These are phyloP conservation scores for Chondrosia reniformis DNA, from an alignment of 37 sponge, comb jelly and placozoan species.

Conservation along the genomic window DNA sequence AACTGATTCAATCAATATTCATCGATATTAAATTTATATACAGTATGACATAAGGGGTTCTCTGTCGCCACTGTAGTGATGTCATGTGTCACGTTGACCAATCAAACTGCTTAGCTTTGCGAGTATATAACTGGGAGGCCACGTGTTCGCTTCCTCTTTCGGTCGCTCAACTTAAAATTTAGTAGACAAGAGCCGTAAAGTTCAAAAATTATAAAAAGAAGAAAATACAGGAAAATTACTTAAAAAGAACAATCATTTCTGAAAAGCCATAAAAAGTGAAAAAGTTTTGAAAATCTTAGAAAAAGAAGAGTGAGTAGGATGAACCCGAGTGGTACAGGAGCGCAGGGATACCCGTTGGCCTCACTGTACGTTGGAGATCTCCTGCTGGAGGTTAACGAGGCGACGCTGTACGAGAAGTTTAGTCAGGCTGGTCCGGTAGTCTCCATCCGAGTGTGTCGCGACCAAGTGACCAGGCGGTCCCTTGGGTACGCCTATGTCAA, in stretches of 20 bases:
- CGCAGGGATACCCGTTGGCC: slow-evolving; percentile 67
- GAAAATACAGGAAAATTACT: not conserved
- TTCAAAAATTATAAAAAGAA: slow-evolving; percentile 3
- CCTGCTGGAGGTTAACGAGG: slow-evolving; percentile 88
- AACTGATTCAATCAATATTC: not conserved
- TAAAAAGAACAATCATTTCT: not conserved
- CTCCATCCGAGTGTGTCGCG: slow-evolving; percentile 98
- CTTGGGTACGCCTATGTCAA: slow-evolving; percentile 99
- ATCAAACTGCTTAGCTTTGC: too few relatives aligned
- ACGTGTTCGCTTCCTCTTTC: too few relatives aligned
- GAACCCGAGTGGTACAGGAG: not conserved
- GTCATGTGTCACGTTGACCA: not conserved
- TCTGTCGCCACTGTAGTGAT: not conserved
- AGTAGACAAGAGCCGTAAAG: too few relatives aligned
- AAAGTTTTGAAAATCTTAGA: not conserved
- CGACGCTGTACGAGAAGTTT: slow-evolving; percentile 96
- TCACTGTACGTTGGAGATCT: slow-evolving; percentile 99
- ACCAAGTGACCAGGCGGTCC: slow-evolving; percentile 88
- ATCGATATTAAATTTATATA: not conserved
- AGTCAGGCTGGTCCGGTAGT: slow-evolving; percentile 87
- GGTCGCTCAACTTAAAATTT: too few relatives aligned
- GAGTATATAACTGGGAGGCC: too few relatives aligned
- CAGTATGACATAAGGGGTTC: not conserved
- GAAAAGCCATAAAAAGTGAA: not conserved
- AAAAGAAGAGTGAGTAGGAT: too few relatives aligned